Evolutionary conservation across 2,888 invertebrate genomes (phyloP).

Genomic region (Chaetogeoica ovagalla): DNA sequence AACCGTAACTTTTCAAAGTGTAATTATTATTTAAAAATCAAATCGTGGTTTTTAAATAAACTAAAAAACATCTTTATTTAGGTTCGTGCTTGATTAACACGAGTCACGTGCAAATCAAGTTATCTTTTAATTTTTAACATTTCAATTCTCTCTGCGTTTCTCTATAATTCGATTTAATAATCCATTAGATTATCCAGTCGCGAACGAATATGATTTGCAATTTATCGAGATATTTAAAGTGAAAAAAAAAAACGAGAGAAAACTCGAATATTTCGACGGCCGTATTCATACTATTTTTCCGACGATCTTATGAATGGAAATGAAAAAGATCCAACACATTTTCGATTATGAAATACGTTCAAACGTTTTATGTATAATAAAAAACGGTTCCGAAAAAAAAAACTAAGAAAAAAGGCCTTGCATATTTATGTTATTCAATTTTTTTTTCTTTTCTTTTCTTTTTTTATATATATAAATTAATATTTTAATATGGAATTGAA

Average conservation of each 20-base stretch:
- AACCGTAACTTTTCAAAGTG: no score
- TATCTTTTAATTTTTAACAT: slow-evolving; percentile 8
- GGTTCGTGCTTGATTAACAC: slow-evolving; percentile 10
- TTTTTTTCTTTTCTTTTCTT: neutral
- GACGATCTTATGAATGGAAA: no score
- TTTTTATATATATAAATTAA: no score
- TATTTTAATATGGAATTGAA: neutral
- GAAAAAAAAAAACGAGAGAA: neutral
- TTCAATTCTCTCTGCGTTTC: neutral
- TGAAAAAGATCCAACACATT: no score
- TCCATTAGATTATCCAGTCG: slow-evolving; percentile 1
- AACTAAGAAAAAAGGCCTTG: no score
- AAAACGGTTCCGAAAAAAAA: no score
- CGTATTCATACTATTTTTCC: no score
- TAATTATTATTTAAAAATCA: no score
- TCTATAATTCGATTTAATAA: slow-evolving; percentile 28
- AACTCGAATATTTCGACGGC: neutral
- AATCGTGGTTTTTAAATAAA: neutral
- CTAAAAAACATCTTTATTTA: neutral
- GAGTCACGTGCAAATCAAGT: neutral
- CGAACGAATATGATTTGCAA: slow-evolving; percentile 5
- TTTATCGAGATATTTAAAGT: neutral
- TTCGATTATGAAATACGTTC: no score
- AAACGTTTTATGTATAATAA: no score
- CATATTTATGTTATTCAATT: no score